Evolutionary conservation across 1,140 invertebrate genomes (phyloP).

Genomic region (Drosophila persimilis): DNA sequence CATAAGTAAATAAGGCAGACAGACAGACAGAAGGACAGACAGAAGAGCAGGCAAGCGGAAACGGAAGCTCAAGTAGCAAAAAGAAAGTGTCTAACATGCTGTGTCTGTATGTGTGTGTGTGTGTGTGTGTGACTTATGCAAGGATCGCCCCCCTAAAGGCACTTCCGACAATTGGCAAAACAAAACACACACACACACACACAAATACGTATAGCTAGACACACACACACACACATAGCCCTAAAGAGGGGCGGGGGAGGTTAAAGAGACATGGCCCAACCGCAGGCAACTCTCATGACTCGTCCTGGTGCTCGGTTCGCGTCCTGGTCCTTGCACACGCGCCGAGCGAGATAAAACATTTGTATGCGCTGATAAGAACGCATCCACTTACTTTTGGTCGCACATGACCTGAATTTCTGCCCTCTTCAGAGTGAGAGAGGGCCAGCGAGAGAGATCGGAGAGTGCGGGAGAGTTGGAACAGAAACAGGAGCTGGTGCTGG

Average conservation of each 20-base stretch:
- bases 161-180: slow-evolving; percentile 81
- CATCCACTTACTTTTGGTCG: slow-evolving; percentile 80
- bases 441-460: slow-evolving; percentile 3
- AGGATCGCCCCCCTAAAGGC: slow-evolving; percentile 47
- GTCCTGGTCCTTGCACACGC: slow-evolving; percentile 56
- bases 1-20: slow-evolving; percentile 75
- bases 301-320: slow-evolving; percentile 1
- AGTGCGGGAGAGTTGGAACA: not conserved
- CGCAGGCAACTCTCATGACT: slow-evolving; percentile 32
- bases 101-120: slow-evolving; percentile 28
- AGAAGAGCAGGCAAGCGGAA: slow-evolving; percentile 57
- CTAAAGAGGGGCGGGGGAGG: not conserved
- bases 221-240: slow-evolving; percentile 40
- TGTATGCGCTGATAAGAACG: slow-evolving; percentile 80
- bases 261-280: slow-evolving; percentile 12
- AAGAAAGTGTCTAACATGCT: slow-evolving; percentile 79
- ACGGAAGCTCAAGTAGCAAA: slow-evolving; percentile 76
- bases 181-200: slow-evolving; percentile 55
- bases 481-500: slow-evolving; percentile 13
- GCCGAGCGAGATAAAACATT: slow-evolving; percentile 75
- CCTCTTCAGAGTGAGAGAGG: slow-evolving; percentile 16
- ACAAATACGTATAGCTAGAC: slow-evolving; percentile 28
- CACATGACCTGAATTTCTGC: slow-evolving; percentile 75
- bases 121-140: slow-evolving; percentile 52
- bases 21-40: slow-evolving; percentile 5